Evolutionary conservation across 23 tunicate genomes (phyloP), one percentile per base, ranked within the genome.

Genomic region (Clavelina lepadiformis): DNA sequence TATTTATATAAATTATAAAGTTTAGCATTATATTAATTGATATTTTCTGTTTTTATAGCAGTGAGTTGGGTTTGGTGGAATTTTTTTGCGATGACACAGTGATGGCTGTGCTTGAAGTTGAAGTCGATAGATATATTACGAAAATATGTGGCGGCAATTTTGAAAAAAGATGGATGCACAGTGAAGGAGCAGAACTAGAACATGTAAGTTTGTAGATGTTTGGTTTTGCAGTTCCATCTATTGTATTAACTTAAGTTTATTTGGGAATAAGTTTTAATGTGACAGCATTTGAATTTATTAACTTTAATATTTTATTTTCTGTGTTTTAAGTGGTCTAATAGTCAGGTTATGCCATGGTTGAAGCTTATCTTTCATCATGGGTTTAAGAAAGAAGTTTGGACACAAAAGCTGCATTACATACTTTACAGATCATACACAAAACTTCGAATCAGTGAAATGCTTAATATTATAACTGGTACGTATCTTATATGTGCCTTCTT

Each of bases 371-470:
- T 86, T 35, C 37, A 58, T 37, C 15, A 49, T 8, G 55, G 49
- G 23, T 46, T 57, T 30, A 35, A 69, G 8, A 19, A 46, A 65
- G 28, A 23, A 11, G 28, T 65, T 8, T 86, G 95, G 96, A 69
- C 50, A 41, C 57, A 79, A 68, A 79, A 75, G 30, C 60, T 88
- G 2, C 20, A 36, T 32, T 80, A 56, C 38, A 57, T 88, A 24
- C 55, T 88, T 35, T 80, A 88, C 41, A 67, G 65, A 27, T 71
- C 82, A 27, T 88, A 79, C 64, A 88, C 96, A 23, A 70, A 74
- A 53, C 72, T 88, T 22, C 55, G 96, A 65, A 80, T 88, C 20
- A 74, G 62, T 61, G 96, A 88, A 74, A 79, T 88, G 86, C 73
- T 88, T 3, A 34, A 56, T 51, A 80, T 88, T 31, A 88, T 88